Percentiles rank a stretch among this genome's conserved stretches.
Conservation (phyloP, 1,140 invertebrate genomes). For the Drosophila ambigua region DNA sequence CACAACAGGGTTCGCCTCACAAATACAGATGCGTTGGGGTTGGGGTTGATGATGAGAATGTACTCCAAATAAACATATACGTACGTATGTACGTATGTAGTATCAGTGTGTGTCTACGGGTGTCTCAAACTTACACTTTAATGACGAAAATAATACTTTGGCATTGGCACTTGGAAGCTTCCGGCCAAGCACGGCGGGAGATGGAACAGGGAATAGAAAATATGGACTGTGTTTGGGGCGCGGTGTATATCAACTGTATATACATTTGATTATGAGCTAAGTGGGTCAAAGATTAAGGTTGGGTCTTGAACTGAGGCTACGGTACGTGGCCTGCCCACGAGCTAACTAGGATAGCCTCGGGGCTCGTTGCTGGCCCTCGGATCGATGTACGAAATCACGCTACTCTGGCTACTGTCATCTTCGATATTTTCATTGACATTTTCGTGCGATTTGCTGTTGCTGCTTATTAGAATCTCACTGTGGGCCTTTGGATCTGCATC, state of each 20-base stretch:
- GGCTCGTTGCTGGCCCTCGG: conserved; percentile 60
- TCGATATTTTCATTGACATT: conserved; percentile 78
- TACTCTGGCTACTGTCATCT: conserved; percentile 83
- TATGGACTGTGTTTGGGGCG: not conserved
- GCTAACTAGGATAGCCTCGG: conserved; percentile 30
- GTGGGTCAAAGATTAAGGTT: conserved; percentile 2
- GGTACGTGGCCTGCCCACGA: not conserved
- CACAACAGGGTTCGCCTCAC: too few species aligned
- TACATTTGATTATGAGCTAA: conserved; percentile 45
- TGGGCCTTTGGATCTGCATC: not conserved
- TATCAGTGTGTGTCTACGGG: not conserved
- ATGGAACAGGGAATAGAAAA: not conserved
- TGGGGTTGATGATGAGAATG: conserved; percentile 3
- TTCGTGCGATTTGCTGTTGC: conserved; percentile 40
- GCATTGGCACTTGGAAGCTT: conserved; percentile 27
- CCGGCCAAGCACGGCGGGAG: conserved; percentile 32
- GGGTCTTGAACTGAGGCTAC: not conserved
- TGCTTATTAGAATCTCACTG: conserved; percentile 19
- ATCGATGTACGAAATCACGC: conserved; percentile 83
- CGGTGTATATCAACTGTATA: conserved; percentile 36
- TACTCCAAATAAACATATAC: conserved; percentile 6
- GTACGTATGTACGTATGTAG: conserved; percentile 6
- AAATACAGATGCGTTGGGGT: not conserved
- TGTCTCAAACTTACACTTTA: too few species aligned
- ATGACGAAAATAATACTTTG: conserved; percentile 26